Base-by-base conservation (phyloP, 2,797 vertebrate genomes). In the Cichlasoma orientale region DNA sequence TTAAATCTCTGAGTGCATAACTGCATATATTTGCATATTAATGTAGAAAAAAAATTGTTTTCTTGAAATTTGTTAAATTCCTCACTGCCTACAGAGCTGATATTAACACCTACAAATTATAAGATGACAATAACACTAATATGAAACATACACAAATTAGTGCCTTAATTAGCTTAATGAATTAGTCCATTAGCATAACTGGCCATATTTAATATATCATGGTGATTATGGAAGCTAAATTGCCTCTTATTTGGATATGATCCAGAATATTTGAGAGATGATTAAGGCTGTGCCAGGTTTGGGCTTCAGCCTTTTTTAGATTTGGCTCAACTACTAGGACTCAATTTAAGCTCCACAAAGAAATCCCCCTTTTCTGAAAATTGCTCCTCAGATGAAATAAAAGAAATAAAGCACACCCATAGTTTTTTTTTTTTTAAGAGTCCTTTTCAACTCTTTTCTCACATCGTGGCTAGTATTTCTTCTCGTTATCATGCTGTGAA, bases 131-230 rank as follows among this genome's bases (percentile, higher is more conserved):
- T 80, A 61, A 73, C 41, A 54, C 21, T 58, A 10, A 74, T 52
- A 10, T 56, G 44, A 25, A 74, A 84, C 1, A 38, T 59, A 69
- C 16, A 82, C 58, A 85, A 80, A 89, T 86, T 16, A 85, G 77
- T 53, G 56, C 2, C 87, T 87, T 83, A 86, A 90, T 59, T 89
- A 86, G 58, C 77, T 75, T 84, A 85, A 90, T 89, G 71, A 91
- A 88, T 87, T 74, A 76, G 27, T 0, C 54, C 56, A 88, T 91
- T 86, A 86, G 69, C 74, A 85, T 86, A 85, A 85, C 80, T 23
- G 74, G 76, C 76, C 71, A 36, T 76, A 84, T 79, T 86, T 82
- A 85, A 92, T 84, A 80, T 71, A 86, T 90, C 74, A 63, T 38
- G 54, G 83, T 84, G 84, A 92, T 89, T 83, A 88, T 75, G 14